Evolutionary conservation across 2,888 invertebrate genomes (phyloP).

Genomic region (Timema cristinae): DNA sequence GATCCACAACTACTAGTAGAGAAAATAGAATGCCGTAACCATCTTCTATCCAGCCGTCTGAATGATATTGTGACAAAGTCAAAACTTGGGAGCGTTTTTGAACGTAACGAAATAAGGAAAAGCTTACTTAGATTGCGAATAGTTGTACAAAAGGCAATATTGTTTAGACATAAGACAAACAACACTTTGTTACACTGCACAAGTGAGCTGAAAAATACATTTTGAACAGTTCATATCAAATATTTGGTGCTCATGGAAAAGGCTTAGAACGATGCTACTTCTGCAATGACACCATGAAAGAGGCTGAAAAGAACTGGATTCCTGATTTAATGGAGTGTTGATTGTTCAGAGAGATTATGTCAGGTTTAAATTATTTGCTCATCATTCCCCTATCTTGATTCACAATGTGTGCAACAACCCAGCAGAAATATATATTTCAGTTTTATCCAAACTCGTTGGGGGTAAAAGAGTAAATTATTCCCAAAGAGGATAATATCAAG

Average conservation of each 20-base stretch:
- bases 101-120: neutral
- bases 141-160: neutral
- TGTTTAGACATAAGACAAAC: neutral
- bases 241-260: neutral
- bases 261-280: neutral
- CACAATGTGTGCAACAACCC: no score
- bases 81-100: neutral
- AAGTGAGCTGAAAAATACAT: no score
- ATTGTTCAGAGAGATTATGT: neutral
- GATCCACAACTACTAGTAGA: conserved; percentile 13
- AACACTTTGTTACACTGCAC: no score
- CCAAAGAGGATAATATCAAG: neutral
- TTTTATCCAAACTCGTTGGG: no score
- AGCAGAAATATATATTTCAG: no score
- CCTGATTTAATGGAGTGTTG: neutral
- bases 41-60: conserved; percentile 8
- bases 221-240: neutral
- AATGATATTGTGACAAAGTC: neutral
- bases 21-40: conserved; percentile 22
- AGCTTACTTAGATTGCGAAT: neutral
- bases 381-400: no score
- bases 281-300: neutral
- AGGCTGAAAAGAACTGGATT: neutral
- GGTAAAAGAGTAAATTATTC: conserved; percentile 4
- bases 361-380: neutral